Conservation (phyloP, 1,140 invertebrate genomes). For the Galleria mellonella region DNA sequence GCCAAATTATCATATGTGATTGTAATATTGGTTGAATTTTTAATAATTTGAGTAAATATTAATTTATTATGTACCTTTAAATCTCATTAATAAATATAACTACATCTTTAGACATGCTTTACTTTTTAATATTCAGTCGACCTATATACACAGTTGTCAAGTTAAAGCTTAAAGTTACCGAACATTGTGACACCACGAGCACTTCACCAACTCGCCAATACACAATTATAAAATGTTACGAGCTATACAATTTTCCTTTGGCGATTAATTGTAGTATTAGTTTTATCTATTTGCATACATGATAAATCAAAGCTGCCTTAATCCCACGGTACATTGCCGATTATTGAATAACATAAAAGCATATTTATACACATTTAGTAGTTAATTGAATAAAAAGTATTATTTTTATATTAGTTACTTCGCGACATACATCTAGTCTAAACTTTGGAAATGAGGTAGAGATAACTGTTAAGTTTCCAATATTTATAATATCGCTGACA, state of each 20-base stretch:
- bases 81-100: too few species aligned
- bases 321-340: not conserved
- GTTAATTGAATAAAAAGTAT: too few species aligned
- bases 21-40: too few species aligned
- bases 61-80: too few species aligned
- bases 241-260: slow-evolving; percentile 7
- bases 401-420: too few species aligned
- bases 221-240: not conserved
- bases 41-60: too few species aligned
- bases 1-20: too few species aligned
- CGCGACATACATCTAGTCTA: too few species aligned
- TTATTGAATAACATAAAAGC: not conserved
- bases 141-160: slow-evolving; percentile 1
- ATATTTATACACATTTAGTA: not conserved
- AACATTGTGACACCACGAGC: slow-evolving; percentile 6
- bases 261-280: slow-evolving; percentile 4
- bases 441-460: slow-evolving; percentile 2
- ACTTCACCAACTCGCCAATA: not conserved
- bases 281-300: too few species aligned
- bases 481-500: too few species aligned
- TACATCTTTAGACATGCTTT: too few species aligned
- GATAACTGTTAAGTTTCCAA: not conserved
- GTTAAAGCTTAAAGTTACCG: slow-evolving; percentile 11
- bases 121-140: not conserved
- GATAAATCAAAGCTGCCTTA: not conserved